Base-by-base conservation (phyloP, 2,888 invertebrate genomes). In the Philaethria dido region DNA sequence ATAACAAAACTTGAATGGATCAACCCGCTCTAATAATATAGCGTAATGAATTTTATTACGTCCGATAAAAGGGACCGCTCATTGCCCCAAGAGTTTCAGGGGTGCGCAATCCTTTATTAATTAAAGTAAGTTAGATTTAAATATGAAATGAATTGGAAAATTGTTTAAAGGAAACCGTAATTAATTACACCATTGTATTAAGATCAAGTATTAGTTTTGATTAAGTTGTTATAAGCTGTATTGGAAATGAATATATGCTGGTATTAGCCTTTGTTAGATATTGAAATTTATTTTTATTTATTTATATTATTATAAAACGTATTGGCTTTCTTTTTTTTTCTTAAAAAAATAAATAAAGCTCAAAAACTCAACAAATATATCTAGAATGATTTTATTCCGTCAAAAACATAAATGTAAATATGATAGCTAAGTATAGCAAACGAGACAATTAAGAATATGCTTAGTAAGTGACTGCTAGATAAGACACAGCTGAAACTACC, bases 41-140 rank as follows among this genome's bases (percentile, higher is more conserved):
- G 59, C 48, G 42, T 59, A 64, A 64, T 59, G 50, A 59, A 64
- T 64, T 59, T 64, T 64, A 64, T 64, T 48, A 59, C 29, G 44
- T 60, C 60, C 59, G 25, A 64, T 64, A 64, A 50, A 64, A 57
- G 59, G 42, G 59, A 29, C 44, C 42, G 50, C 42, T 57, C 42
- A 16, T 25, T 16, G 29, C 48, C 64, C 59, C 59, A 42, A 64
- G 59, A 64, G 50, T 64, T 64, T 33, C 29, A 50, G 64, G 59
- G 59, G 29, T 45, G 60, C 48, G 50, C 39, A 42, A 64, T 50
- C 22, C 57, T 59, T 59, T 59, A 64, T 64, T 59, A 64, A 64
- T 64, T 64, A 64, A 48, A 47, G 47, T 22, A 57, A 47, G 59
- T 59, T 50, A 44, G 59, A 47, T 59, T 59, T 59, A 59, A 64